These are phyloP conservation scores for Oryzias melastigma DNA, from an alignment of 2,113 vertebrate genomes.

Conservation along the genomic window DNA sequence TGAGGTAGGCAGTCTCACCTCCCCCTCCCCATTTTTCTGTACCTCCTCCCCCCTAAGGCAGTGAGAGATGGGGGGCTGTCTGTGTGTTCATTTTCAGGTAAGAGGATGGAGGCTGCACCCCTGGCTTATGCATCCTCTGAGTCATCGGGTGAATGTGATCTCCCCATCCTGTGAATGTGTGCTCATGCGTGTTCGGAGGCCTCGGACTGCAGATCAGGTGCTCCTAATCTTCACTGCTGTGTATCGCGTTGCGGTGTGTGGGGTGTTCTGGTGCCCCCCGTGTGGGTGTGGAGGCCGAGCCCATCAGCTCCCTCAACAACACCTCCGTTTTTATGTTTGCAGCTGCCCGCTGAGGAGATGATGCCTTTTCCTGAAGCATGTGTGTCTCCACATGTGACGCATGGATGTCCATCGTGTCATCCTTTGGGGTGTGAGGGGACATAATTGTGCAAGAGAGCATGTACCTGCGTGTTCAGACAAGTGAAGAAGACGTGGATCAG, in stretches of 20 bases:
- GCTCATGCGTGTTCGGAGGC: conserved; percentile 9
- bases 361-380: conserved; percentile 1
- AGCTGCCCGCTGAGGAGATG: background rate
- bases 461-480: background rate
- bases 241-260: background rate
- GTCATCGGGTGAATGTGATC: conserved; percentile 7
- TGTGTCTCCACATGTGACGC: background rate
- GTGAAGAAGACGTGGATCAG: conserved; percentile 17
- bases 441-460: background rate
- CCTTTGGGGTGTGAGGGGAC: background rate
- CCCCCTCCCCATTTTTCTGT: background rate
- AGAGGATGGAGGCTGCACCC: conserved; percentile 11
- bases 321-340: conserved; percentile 10
- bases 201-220: conserved; percentile 43
- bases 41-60: background rate
- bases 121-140: conserved; percentile 50
- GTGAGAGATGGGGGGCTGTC: background rate
- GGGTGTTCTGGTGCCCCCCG: background rate
- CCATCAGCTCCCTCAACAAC: conserved; percentile 2
- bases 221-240: conserved; percentile 36
- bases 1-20: conserved; percentile 51
- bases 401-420: too few species aligned
- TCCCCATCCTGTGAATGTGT: background rate
- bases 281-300: conserved; percentile 9
- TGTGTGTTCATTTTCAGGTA: conserved; percentile 5